Evolutionary conservation across 1,140 invertebrate species (phyloP).

Genomic region (Drosophila teissieri): DNA sequence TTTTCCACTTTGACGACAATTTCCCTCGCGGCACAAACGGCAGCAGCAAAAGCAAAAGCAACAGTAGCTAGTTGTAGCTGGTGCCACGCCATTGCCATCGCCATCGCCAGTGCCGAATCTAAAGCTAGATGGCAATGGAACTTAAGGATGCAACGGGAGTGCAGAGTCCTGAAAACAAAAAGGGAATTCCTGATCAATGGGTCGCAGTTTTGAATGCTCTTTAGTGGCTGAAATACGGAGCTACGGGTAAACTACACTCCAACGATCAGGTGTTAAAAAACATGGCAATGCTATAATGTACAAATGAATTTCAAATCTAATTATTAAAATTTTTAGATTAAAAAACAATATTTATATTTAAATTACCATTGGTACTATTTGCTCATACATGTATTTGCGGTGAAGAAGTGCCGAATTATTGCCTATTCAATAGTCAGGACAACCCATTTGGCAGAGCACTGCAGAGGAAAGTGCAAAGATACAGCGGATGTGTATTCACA

Average conservation of each 20-base stretch:
- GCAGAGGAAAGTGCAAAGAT: constrained; percentile 8
- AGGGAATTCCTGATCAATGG: neutral
- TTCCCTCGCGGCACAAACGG: constrained; percentile 76
- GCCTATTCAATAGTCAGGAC: no score
- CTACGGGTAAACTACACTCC: no score
- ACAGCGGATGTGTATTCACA: constrained; percentile 26
- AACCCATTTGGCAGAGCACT: neutral
- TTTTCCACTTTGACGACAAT: constrained; percentile 80
- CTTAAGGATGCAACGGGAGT: constrained; percentile 55
- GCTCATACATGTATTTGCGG: no score
- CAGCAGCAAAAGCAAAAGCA: constrained; percentile 42
- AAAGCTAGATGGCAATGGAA: constrained; percentile 33
- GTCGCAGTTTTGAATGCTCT: neutral
- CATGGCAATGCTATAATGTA: no score
- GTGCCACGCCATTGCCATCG: constrained; percentile 42
- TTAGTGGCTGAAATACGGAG: no score
- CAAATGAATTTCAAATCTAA: no score
- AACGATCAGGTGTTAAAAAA: no score
- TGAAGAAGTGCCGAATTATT: neutral
- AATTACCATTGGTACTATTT: neutral
- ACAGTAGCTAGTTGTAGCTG: constrained; percentile 11
- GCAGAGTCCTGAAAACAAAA: constrained; percentile 20
- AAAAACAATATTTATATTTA: neutral
- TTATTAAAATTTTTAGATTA: no score
- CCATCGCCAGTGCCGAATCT: constrained; percentile 35